Conservation (phyloP, 2,113 vertebrate species). For the Oceanites oceanicus region DNA sequence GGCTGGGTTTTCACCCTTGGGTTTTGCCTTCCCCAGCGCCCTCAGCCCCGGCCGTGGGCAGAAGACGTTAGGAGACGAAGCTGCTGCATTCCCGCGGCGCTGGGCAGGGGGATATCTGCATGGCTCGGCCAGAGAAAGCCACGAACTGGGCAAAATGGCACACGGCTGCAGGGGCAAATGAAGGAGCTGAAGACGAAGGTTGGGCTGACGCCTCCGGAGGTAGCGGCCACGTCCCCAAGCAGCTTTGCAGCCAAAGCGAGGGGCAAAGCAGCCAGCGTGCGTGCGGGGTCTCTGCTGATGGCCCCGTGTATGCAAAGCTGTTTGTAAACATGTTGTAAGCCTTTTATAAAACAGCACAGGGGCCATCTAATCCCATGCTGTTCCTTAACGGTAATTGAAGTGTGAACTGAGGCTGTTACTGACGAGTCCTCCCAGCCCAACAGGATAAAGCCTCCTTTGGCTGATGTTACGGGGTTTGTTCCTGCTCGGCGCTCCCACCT, state of each 20-base stretch:
- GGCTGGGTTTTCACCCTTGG: background rate
- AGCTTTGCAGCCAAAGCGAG: background rate
- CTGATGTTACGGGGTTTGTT: background rate
- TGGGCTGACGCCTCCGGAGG: background rate
- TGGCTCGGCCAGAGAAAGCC: background rate
- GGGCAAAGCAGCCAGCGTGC: fast-evolving
- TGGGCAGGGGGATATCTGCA: background rate
- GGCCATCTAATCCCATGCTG: fast-evolving
- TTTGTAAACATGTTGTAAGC: background rate
- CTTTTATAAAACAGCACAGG: background rate
- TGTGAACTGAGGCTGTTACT: fast-evolving
- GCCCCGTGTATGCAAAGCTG: background rate
- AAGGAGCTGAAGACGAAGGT: background rate
- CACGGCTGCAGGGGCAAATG: background rate
- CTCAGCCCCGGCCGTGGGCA: background rate
- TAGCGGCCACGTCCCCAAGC: background rate
- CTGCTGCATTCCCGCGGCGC: background rate
- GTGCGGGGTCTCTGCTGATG: background rate
- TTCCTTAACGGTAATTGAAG: background rate
- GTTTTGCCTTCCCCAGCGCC: background rate
- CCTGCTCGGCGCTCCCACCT: background rate
- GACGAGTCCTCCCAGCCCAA: fast-evolving
- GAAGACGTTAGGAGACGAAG: background rate
- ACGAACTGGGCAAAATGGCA: background rate
- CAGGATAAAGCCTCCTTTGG: background rate